Conservation (phyloP, 2,888 invertebrate species). For the Charanyca ferruginea region DNA sequence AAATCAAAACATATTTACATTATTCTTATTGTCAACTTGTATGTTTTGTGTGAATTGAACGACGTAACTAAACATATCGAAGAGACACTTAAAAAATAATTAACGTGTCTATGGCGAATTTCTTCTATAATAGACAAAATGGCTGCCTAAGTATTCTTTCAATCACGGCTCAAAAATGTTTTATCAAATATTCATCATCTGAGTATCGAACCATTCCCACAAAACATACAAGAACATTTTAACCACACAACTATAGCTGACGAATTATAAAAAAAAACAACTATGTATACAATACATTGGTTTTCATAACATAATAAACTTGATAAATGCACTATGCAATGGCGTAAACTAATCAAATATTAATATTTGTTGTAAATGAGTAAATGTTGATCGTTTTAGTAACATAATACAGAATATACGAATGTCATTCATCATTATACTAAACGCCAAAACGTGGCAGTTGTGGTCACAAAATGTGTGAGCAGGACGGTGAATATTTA, state of each 20-base stretch:
- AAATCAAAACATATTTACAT: slow-evolving; percentile 64
- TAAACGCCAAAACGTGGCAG: background rate
- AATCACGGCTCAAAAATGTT: slow-evolving; percentile 3
- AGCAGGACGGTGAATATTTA: background rate
- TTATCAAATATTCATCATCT: slow-evolving; percentile 6
- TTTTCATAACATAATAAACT: slow-evolving; percentile 50
- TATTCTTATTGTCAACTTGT: slow-evolving; percentile 38
- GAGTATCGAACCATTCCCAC: slow-evolving; percentile 43
- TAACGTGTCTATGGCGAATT: background rate
- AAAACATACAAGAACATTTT: slow-evolving; percentile 57
- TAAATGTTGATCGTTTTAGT: slow-evolving; percentile 33
- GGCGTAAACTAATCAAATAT: slow-evolving; percentile 52
- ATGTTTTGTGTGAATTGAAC: slow-evolving; percentile 62
- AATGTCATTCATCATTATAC: background rate
- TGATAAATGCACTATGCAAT: slow-evolving; percentile 63
- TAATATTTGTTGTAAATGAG: slow-evolving; percentile 31
- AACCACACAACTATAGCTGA: slow-evolving; percentile 59
- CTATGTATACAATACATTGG: slow-evolving; percentile 51
- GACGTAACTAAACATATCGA: too few species aligned
- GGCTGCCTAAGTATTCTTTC: too few species aligned
- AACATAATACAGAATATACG: slow-evolving; percentile 20
- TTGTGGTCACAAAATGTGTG: background rate
- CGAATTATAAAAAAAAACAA: slow-evolving; percentile 39
- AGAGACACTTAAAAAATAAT: too few species aligned
- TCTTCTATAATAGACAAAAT: slow-evolving; percentile 1